Base-by-base conservation (phyloP, 2,113 vertebrate species). In the Ammodytes marinus region DNA sequence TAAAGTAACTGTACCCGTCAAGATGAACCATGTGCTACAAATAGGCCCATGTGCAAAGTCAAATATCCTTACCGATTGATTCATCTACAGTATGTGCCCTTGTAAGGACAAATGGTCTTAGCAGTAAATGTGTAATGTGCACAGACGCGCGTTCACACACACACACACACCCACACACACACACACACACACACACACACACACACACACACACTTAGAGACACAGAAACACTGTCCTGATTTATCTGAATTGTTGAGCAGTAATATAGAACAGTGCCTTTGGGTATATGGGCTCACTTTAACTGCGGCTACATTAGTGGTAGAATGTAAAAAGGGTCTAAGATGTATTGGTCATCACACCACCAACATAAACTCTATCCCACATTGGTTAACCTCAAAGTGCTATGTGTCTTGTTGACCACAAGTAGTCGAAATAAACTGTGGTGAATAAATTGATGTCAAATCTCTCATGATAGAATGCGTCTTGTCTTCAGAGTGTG, bases 231-330 rank as follows among this genome's bases (percentile, higher is more conserved):
- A 42, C 4, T 40, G 14, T 46, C 8, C 8, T 2, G 14, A 39
- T 61, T 59, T 15, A 66, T 74, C 43, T 58, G 53, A 19, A 61
- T 40, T 52, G 46, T n/a, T 78, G 57, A 65, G n/a, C 59, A 68
- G 57, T 74, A 69, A 72, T 47, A 78, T 47, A 78, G 83, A 55
- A 65, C 69, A 65, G 74, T 39, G 70, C 67, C 47, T 60, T 49
- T 79, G 69, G 79, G 68, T 54, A 54, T 7, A 65, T 27, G 27
- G 17, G 19, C 49, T 61, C 43, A 79, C 72, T 47, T 45, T 63
- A 61, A 64, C 13, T 78, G 58, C 4, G 8, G 54, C 59, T 72
- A 53, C 47, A 77, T 73, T 50, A 65, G 54, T 19, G 42, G 52
- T 47, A 53, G 63, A 46, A 69, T 59, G 54, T 63, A 39, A 47